phyloP scores from a whole-genome alignment of 2,797 vertebrate genomes.

The Ataeniobius toweri region DNA sequence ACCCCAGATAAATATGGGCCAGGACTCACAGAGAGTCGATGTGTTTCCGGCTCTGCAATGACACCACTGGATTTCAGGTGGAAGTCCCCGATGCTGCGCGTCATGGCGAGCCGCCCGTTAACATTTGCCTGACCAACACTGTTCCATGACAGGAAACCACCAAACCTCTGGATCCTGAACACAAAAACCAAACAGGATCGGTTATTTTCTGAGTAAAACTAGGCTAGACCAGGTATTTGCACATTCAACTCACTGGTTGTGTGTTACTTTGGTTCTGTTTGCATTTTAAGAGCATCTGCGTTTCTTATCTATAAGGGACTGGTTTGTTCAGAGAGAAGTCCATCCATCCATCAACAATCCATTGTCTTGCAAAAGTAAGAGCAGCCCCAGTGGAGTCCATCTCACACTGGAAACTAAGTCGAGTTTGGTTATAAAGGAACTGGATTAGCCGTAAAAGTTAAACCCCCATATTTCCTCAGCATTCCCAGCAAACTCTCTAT shows the following conservation, averaged over 20 bases:
- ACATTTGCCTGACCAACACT: conserved; percentile 91
- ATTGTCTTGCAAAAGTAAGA: too few relatives aligned
- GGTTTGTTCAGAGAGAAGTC: too few relatives aligned
- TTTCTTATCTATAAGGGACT: too few relatives aligned
- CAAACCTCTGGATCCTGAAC: conserved; percentile 86
- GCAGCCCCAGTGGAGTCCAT: too few relatives aligned
- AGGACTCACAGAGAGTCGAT: conserved; percentile 72
- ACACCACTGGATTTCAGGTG: conserved; percentile 90
- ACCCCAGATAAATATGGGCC: not conserved
- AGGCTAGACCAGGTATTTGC: not conserved
- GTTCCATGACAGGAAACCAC: conserved; percentile 93
- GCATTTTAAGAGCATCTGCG: too few relatives aligned
- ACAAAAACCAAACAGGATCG: not conserved
- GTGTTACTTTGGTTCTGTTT: not conserved
- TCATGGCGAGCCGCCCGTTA: conserved; percentile 95
- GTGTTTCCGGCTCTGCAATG: conserved; percentile 91
- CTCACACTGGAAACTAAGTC: too few relatives aligned
- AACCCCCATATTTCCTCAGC: too few relatives aligned
- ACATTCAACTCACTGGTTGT: not conserved
- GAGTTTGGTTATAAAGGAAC: too few relatives aligned
- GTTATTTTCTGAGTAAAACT: not conserved
- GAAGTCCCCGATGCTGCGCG: conserved; percentile 93
- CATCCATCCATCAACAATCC: too few relatives aligned
- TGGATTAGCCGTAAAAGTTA: too few relatives aligned
- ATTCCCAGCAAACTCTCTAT: too few relatives aligned